Evolutionary conservation across 2,888 invertebrate genomes (phyloP).

Genomic region (Ormyrus rosae): DNA sequence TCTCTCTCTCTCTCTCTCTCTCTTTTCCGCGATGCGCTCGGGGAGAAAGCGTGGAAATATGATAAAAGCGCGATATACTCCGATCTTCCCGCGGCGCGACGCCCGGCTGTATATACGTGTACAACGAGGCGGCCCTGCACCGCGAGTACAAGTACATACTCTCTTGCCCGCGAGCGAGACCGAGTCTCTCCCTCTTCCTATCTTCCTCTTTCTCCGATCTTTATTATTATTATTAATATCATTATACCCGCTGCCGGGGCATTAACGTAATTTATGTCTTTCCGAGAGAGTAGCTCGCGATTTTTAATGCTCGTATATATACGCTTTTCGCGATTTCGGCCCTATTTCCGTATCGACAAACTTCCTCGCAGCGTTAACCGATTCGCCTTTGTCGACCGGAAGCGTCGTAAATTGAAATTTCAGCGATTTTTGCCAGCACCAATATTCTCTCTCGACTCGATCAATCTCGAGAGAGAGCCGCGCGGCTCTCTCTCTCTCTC

Average conservation of each 20-base stretch:
- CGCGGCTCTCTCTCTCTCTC: too few species aligned
- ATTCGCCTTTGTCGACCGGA: too few species aligned
- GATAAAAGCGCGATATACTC: conserved; percentile 38
- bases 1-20: conserved; percentile 32
- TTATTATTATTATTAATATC: conserved; percentile 25
- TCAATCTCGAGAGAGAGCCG: too few species aligned
- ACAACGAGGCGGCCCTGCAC: not conserved
- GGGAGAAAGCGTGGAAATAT: conserved; percentile 56
- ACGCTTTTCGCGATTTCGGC: too few species aligned
- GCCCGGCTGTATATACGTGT: not conserved
- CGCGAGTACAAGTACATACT: not conserved
- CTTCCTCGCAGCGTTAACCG: too few species aligned
- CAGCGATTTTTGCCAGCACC: too few species aligned
- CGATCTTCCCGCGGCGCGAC: conserved; percentile 13
- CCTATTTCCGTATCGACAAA: too few species aligned
- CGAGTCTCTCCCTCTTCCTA: too few species aligned
- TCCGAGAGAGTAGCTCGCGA: not conserved
- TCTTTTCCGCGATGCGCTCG: not conserved
- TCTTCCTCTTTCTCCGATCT: conserved; percentile 25
- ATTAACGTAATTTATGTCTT: conserved; percentile 18
- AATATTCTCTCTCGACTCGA: too few species aligned
- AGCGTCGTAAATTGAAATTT: too few species aligned
- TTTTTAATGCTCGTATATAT: too few species aligned
- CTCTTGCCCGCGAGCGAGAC: not conserved
- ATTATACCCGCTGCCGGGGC: conserved; percentile 1